phyloP scores from a whole-genome alignment of 2,797 vertebrate species.

The Chelidonichthys spinosus region DNA sequence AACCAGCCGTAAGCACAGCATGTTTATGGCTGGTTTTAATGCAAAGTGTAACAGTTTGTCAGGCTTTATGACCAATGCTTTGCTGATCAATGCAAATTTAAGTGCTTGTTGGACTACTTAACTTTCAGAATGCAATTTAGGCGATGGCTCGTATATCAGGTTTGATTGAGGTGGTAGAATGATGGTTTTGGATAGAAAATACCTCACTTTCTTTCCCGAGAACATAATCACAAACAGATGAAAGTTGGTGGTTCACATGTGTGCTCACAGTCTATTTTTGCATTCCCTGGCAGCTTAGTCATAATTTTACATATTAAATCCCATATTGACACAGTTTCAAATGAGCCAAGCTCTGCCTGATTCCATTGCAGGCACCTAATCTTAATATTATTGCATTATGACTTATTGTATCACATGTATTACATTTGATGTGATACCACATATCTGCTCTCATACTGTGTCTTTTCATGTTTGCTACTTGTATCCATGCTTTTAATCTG shows the following conservation, averaged over 20 bases:
- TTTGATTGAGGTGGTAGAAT: not conserved
- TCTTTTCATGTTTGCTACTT: not conserved
- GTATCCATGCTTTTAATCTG: not conserved
- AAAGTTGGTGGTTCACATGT: not conserved
- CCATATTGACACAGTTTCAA: slow-evolving; percentile 9
- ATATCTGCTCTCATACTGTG: not conserved
- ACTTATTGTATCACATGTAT: not conserved
- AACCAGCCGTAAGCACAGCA: slow-evolving; percentile 11
- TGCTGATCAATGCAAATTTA: slow-evolving; percentile 31
- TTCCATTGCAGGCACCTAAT: not conserved
- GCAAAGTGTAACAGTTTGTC: slow-evolving; percentile 26
- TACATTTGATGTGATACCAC: not conserved
- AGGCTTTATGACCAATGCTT: slow-evolving; percentile 41
- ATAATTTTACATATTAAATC: slow-evolving; percentile 7
- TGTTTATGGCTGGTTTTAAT: slow-evolving; percentile 25
- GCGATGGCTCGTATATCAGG: not conserved
- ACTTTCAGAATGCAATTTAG: not conserved
- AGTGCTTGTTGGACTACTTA: slow-evolving; percentile 22
- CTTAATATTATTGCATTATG: not conserved
- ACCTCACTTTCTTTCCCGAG: not conserved
- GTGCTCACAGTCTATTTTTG: not conserved
- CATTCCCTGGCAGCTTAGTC: not conserved
- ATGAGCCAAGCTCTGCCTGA: slow-evolving; percentile 1
- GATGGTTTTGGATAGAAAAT: not conserved
- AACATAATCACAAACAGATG: not conserved